Conservation (phyloP, 2,113 vertebrate species). For the Danionella cerebrum region DNA sequence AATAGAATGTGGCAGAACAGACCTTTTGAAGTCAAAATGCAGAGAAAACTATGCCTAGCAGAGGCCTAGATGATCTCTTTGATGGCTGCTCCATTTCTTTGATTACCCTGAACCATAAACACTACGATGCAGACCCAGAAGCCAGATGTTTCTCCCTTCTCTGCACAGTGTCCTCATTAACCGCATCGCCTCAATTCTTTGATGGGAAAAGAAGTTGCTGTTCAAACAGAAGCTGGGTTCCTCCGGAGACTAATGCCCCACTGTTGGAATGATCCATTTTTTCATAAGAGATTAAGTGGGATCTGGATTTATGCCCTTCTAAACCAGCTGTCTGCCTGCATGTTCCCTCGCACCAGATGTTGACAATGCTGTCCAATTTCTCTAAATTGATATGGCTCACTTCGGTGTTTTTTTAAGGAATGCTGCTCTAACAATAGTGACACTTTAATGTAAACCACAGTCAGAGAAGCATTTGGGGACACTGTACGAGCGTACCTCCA, state of each 20-base stretch:
- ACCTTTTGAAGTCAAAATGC: too few relatives aligned
- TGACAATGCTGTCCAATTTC: conserved; percentile 13
- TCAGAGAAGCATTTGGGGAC: background rate
- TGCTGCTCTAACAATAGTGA: background rate
- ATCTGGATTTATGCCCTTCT: conserved; percentile 21
- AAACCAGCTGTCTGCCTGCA: conserved; percentile 28
- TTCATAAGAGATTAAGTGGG: conserved; percentile 37
- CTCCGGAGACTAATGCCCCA: conserved; percentile 20
- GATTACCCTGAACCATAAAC: background rate
- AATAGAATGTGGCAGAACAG: background rate
- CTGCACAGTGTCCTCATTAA: background rate
- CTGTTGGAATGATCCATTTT: conserved; percentile 31
- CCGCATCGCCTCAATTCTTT: conserved; percentile 7
- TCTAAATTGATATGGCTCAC: conserved; percentile 5
- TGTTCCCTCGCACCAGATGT: conserved; percentile 27
- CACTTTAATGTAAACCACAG: background rate
- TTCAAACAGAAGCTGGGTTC: conserved; percentile 25
- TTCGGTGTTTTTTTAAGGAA: background rate
- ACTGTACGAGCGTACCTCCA: conserved; percentile 63
- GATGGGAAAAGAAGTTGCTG: conserved; percentile 7
- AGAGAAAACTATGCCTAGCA: background rate
- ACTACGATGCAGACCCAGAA: too few relatives aligned
- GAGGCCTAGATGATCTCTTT: background rate
- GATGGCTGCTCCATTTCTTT: background rate
- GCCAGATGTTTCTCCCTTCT: conserved; percentile 7